Base-by-base conservation (phyloP, 2,797 vertebrate species). In the Anguilla obscura region DNA sequence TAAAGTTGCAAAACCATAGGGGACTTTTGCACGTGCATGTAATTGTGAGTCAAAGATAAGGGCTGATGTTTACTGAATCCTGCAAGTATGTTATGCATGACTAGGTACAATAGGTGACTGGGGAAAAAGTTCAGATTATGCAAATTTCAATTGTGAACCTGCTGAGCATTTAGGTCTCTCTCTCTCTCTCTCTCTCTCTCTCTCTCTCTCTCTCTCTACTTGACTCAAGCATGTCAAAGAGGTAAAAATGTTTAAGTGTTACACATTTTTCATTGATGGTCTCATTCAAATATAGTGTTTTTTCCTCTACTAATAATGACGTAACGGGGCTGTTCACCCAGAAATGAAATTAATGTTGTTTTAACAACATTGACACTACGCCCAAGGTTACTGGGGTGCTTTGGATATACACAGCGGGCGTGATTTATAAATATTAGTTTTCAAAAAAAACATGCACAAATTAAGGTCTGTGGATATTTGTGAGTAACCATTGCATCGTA, bases 21-120 rank as follows among this genome's bases (percentile, higher is more conserved):
- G 54, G 54, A 56, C 12, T 18, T 56, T 16, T 16, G 54, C 10
- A 71, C 66, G 8, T 9, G 66, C 66, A 71, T 71, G n/a, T 30
- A 89, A 91, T 90, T 91, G 89, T 91, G 91, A 91, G 93, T 95
- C 93, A 94, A 91, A 94, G 93, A 89, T 27, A 66, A 88, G 90
- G 92, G 86, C 88, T 93, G 95, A 93, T 93, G n/a, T 33, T 71
- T 8, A 71, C 30, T 10, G n/a, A 71, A 27, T 71, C n/a, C n/a
- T 27, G 66, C 21, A 56, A 56, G 54, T 56, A 56, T 56, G 54
- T 56, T 56, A 56, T 18, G 14, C 54, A 16, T 36, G 54, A 56
- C 82, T 85, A 63, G 12, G 30, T 18, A 27, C 66, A 10, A 27
- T 24, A 33, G 69, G 9, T 76, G 71, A 76, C 71, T 40, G 16